phyloP scores from a whole-genome alignment of 2,113 vertebrate genomes.

The Nibea coibor region DNA sequence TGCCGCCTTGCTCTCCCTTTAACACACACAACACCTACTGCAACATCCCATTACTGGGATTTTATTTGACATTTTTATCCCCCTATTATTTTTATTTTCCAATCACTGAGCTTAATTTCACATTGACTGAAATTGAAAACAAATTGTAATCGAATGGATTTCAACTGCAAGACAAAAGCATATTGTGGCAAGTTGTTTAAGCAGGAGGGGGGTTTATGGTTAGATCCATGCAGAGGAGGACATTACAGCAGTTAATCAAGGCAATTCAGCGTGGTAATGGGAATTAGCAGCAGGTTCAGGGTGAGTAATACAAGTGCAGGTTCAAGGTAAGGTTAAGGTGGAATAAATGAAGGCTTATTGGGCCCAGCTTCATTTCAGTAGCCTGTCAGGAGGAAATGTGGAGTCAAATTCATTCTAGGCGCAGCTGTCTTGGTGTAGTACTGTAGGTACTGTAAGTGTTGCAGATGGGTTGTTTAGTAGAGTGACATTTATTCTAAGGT shows the following conservation, averaged over 20 bases:
- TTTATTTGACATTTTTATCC: not conserved
- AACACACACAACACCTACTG: not conserved
- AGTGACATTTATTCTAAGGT: not conserved
- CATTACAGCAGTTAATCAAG: not conserved
- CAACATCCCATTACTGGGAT: not conserved
- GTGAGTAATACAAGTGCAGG: not conserved
- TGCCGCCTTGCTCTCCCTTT: not conserved
- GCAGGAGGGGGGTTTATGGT: not conserved
- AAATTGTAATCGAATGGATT: not conserved
- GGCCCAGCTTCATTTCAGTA: not conserved
- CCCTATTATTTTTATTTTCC: not conserved
- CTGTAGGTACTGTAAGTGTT: not conserved
- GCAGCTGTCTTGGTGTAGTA: not conserved
- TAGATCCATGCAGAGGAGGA: conserved; percentile 7
- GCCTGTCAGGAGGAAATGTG: not conserved
- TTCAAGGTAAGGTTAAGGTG: conserved; percentile 25
- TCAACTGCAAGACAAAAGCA: not conserved
- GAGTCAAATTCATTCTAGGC: not conserved
- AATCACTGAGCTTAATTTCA: conserved; percentile 8
- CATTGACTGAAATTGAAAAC: not conserved
- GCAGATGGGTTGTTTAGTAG: not conserved
- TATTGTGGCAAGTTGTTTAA: not conserved
- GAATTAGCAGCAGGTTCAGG: conserved; percentile 1
- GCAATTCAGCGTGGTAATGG: not conserved
- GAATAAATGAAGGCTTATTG: conserved; percentile 20